Conservation (phyloP, 1,140 invertebrate species). For the Neotoxoptera formosana region DNA sequence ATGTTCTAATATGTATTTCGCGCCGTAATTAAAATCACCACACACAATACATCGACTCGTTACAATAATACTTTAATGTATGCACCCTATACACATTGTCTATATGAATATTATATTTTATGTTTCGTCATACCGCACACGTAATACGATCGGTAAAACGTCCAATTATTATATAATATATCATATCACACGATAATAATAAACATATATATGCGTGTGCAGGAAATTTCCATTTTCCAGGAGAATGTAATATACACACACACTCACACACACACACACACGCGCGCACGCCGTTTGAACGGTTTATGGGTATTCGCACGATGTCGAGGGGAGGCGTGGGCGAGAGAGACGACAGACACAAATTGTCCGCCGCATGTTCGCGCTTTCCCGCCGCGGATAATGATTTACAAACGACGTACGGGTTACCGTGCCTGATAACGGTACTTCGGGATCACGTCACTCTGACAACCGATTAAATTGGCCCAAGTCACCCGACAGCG, state of each 20-base stretch:
- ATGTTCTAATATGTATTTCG: not conserved
- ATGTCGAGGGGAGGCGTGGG: not conserved
- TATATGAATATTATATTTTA: not conserved
- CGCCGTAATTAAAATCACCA: not conserved
- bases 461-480: slow-evolving; percentile 17
- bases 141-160: not conserved
- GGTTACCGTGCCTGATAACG: not conserved
- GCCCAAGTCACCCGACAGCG: not conserved
- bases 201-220: not conserved
- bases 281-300: not conserved
- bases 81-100: not conserved
- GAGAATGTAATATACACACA: not conserved
- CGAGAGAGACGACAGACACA: not conserved
- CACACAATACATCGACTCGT: not conserved
- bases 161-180: not conserved
- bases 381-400: slow-evolving; percentile 42
- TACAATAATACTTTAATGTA: not conserved
- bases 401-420: slow-evolving; percentile 27
- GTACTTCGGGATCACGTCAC: slow-evolving; percentile 36
- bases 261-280: too few relatives aligned
- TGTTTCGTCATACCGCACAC: not conserved
- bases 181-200: not conserved
- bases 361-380: slow-evolving; percentile 36
- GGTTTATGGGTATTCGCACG: not conserved
- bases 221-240: slow-evolving; percentile 27